A percentile compares a stretch with the other conserved stretches of the same genome.
phyloP scores from a whole-genome alignment of 2,888 invertebrate genomes.

The Eremobia ochroleuca region DNA sequence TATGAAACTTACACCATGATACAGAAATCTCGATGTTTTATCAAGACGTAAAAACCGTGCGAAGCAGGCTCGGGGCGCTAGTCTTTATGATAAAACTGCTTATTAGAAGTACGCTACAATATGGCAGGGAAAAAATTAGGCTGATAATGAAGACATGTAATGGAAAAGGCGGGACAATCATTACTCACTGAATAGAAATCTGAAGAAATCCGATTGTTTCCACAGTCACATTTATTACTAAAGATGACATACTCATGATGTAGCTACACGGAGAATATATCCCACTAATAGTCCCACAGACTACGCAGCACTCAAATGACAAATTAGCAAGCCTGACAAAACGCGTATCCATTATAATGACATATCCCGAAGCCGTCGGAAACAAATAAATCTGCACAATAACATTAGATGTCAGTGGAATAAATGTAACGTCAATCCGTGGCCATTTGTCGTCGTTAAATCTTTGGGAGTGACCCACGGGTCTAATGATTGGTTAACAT shows the following conservation, averaged over 20 bases:
- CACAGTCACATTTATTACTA: conserved; percentile 11
- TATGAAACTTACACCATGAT: too few relatives aligned
- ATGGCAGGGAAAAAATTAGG: not conserved
- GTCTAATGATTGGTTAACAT: conserved; percentile 10
- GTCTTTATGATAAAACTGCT: not conserved
- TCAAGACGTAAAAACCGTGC: too few relatives aligned
- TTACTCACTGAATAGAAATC: conserved; percentile 1
- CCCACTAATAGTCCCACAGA: conserved; percentile 19
- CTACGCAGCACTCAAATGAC: conserved; percentile 66
- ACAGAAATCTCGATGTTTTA: too few relatives aligned
- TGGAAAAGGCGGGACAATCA: conserved; percentile 8
- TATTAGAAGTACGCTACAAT: not conserved
- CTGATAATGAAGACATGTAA: not conserved
- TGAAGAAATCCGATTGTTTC: not conserved
- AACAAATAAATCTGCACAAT: conserved; percentile 88
- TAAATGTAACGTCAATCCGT: conserved; percentile 89
- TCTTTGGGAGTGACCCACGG: conserved; percentile 74
- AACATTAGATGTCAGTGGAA: conserved; percentile 84
- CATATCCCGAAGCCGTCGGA: conserved; percentile 85
- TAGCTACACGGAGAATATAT: conserved; percentile 14
- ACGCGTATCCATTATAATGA: conserved; percentile 82
- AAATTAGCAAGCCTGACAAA: conserved; percentile 78
- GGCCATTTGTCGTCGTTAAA: conserved; percentile 86
- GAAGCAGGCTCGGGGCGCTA: too few relatives aligned
- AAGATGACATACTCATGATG: conserved; percentile 1